Percentiles rank a stretch among this genome's conserved stretches.
These are phyloP conservation scores for Drepana arcuata DNA, from an alignment of 1,140 invertebrate genomes.

Conservation along the genomic window DNA sequence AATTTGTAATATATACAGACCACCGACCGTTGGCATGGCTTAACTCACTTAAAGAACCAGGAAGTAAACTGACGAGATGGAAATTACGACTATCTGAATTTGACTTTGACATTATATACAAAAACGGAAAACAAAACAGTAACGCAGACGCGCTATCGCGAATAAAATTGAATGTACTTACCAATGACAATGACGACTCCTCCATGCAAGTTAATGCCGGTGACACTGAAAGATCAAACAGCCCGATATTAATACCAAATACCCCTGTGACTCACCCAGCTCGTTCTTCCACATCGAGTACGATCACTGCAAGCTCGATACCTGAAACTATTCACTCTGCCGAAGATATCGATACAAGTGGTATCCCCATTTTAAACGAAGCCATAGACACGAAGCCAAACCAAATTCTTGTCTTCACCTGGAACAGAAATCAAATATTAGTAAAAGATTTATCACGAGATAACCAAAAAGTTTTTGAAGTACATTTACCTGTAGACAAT, in stretches of 20 bases:
- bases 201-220: conserved; percentile 2
- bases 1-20: conserved; percentile 13
- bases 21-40: conserved; percentile 37
- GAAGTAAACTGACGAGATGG: conserved; percentile 29
- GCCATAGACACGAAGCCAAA: conserved; percentile 25
- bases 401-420: conserved; percentile 8
- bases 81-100: conserved; percentile 24
- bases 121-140: conserved; percentile 36
- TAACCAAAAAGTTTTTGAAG: background rate
- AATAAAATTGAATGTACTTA: conserved; percentile 12
- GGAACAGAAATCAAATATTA: background rate
- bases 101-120: conserved; percentile 39
- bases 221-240: too few relatives aligned
- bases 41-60: conserved; percentile 36
- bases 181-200: conserved; percentile 2
- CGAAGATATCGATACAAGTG: conserved; percentile 9
- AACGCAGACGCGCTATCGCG: conserved; percentile 32
- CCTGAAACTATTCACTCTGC: conserved; percentile 14
- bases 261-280: too few relatives aligned
- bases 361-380: conserved; percentile 20
- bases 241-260: too few relatives aligned
- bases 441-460: background rate
- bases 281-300: conserved; percentile 6
- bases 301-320: background rate
- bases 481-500: background rate